Conservation (phyloP, 2,888 invertebrate genomes). For the Epistrophe grossulariae region DNA sequence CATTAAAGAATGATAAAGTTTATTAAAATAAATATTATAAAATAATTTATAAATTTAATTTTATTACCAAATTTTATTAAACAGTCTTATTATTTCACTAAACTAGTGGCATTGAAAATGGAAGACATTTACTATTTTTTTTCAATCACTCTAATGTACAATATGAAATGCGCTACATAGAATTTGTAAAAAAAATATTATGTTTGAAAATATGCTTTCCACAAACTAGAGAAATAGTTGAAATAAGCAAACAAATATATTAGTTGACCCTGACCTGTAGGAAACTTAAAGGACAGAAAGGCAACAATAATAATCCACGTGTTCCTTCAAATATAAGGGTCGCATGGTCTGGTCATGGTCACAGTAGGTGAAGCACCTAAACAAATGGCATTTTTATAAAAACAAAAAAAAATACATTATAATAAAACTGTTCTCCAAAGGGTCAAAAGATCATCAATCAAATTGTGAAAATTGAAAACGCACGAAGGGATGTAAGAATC, state of each 20-base stretch:
- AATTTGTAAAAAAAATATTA: too few species aligned
- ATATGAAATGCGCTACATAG: too few species aligned
- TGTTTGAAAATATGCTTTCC: too few species aligned
- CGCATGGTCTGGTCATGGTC: conserved; percentile 1
- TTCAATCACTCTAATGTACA: too few species aligned
- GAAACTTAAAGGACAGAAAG: not conserved
- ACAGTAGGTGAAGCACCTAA: not conserved
- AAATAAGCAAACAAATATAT: not conserved
- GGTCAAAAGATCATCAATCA: conserved; percentile 63
- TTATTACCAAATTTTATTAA: too few species aligned
- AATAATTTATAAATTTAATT: too few species aligned
- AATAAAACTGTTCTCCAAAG: conserved; percentile 40
- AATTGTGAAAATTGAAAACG: conserved; percentile 62
- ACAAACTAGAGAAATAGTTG: not conserved
- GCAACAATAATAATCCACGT: not conserved
- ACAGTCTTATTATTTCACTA: too few species aligned
- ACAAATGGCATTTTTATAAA: not conserved
- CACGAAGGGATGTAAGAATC: conserved; percentile 44
- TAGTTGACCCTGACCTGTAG: not conserved
- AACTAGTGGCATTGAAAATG: too few species aligned
- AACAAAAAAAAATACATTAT: not conserved
- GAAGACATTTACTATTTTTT: too few species aligned
- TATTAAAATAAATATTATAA: too few species aligned
- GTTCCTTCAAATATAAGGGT: not conserved
- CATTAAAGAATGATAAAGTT: too few species aligned